A percentile compares a stretch with the other conserved stretches of the same genome.
These are phyloP conservation scores for Ailurus styani DNA, from an alignment of 2,113 vertebrate species.

Conservation along the genomic window DNA sequence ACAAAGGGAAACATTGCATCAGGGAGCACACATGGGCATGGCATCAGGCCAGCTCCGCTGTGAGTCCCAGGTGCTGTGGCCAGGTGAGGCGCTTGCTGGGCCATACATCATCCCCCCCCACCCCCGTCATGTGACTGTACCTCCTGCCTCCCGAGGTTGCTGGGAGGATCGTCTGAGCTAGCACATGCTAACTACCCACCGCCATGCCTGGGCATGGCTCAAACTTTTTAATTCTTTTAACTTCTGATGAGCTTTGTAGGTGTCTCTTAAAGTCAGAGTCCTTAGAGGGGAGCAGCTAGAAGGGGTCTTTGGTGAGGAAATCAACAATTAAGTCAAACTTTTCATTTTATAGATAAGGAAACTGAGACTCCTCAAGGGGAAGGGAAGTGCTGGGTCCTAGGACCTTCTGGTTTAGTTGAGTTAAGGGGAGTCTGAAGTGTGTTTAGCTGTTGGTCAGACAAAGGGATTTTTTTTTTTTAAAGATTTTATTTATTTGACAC, in stretches of 20 bases:
- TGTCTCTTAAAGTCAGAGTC: neutral
- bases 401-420: neutral
- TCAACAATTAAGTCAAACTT: neutral
- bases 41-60: neutral
- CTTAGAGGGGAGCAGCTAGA: neutral
- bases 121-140: neutral
- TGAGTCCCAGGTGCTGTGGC: neutral
- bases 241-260: neutral
- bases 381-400: neutral
- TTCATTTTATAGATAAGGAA: neutral
- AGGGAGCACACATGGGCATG: neutral
- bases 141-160: neutral
- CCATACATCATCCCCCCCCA: neutral
- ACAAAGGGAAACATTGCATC: neutral
- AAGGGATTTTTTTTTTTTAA: too few species aligned
- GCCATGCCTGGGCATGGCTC: rapidly evolving
- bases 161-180: neutral
- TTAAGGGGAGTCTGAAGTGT: neutral
- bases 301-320: neutral
- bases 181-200: neutral
- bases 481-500: too few species aligned
- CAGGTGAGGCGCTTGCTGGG: neutral
- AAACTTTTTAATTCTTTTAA: neutral
- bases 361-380: neutral
- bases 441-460: neutral